Base-by-base conservation (phyloP, 2,113 vertebrate species). In the Empidonax traillii region DNA sequence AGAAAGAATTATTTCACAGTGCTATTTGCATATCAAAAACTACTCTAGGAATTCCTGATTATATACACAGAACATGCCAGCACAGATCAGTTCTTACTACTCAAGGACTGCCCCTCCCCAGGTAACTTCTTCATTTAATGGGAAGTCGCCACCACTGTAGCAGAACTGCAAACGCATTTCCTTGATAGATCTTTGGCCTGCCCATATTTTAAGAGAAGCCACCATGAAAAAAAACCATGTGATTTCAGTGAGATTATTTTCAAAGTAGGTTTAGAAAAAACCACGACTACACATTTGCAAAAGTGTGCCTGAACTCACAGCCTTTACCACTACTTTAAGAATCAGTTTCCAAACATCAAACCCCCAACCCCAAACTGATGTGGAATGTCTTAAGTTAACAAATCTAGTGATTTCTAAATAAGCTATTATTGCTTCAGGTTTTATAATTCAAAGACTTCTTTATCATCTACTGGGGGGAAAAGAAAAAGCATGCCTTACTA, bases 41-140 rank as follows among this genome's bases (percentile, higher is more conserved):
- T 12, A 69, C 68, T 84, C 68, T 37, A 88, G 65, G 39, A 90
- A 88, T 41, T 65, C 8, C 9, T 67, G 52, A 76, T 63, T 59
- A 56, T 30, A 84, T 12, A 49, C n/a, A 33, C 3, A 74, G 77
- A 87, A 68, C 52, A 52, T 67, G 68, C 51, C 73, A 95, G 61
- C 67, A 76, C 59, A 77, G 56, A 55, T 90, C 44, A 25, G 41
- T 58, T 81, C 55, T 67, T 74, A 35, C 16, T 85, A 30, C 69
- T 58, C 71, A 63, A 67, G 59, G 39, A 61, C 75, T 53, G 31
- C 27, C 39, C 65, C 76, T 93, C 77, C 86, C 73, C 41, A 44
- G 2, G 49, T 85, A 87, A 89, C 93, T 93, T 92, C 94, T 97
- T 37, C 90, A 89, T 92, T 82, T 59, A 24, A 65, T 69, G 61